phyloP scores from a whole-genome alignment of 2,113 vertebrate species.

The Ranitomeya imitator region DNA sequence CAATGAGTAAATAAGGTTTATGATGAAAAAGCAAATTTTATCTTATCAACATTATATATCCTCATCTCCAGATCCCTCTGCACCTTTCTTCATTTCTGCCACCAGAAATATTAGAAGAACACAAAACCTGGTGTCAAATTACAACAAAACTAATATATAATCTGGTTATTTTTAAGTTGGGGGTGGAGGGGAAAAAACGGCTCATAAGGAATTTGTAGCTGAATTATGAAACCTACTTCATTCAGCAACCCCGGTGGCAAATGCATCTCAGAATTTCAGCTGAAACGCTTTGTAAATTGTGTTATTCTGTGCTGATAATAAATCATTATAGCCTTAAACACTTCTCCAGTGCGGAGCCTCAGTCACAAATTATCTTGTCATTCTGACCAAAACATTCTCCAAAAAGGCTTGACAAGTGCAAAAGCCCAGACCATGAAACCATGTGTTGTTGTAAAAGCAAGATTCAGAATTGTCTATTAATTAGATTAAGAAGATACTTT shows the following conservation, averaged over 20 bases:
- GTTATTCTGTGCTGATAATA: conserved; percentile 88
- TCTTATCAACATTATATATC: neutral
- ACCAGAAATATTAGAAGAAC: conserved; percentile 29
- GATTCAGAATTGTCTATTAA: conserved; percentile 88
- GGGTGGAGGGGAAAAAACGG: conserved; percentile 57
- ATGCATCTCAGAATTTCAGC: conserved; percentile 78
- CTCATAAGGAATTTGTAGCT: conserved; percentile 64
- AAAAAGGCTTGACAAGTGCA: conserved; percentile 87
- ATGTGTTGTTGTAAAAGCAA: conserved; percentile 88
- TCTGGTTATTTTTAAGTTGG: conserved; percentile 48
- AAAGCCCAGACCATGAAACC: conserved; percentile 89
- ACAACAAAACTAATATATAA: conserved; percentile 71
- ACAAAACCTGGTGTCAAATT: conserved; percentile 66
- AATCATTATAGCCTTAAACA: conserved; percentile 89
- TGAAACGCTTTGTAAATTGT: conserved; percentile 85
- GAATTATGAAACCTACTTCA: conserved; percentile 58
- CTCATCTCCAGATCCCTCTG: neutral
- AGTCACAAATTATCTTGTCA: conserved; percentile 88
- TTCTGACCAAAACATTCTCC: conserved; percentile 87
- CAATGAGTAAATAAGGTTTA: neutral
- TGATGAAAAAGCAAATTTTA: neutral
- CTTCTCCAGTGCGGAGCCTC: conserved; percentile 81
- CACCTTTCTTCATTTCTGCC: conserved; percentile 23
- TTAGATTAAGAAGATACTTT: conserved; percentile 90
- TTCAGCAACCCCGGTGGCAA: conserved; percentile 76